Percentiles rank a stretch among this genome's conserved stretches.
These are phyloP conservation scores for Celastrina argiolus DNA, from an alignment of 2,888 invertebrate genomes.

Conservation along the genomic window DNA sequence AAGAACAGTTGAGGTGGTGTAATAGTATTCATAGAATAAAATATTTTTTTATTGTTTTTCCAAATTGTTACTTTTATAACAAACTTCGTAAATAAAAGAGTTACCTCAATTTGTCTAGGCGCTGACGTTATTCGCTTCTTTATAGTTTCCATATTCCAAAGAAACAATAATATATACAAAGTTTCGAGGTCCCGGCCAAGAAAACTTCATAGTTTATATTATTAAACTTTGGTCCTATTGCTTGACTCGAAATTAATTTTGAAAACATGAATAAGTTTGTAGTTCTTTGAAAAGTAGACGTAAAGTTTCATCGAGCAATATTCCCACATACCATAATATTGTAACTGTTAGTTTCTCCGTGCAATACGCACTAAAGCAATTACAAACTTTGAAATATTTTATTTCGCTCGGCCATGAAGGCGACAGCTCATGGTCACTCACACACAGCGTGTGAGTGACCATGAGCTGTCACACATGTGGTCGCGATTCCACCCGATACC, in stretches of 20 bases:
- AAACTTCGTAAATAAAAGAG: background rate
- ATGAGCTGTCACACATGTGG: no score
- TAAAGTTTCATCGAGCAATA: background rate
- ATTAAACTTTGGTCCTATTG: constrained; percentile 8
- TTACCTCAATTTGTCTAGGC: background rate
- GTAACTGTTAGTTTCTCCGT: background rate
- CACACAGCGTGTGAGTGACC: constrained; percentile 92
- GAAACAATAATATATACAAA: constrained; percentile 1
- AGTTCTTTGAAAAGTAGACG: background rate
- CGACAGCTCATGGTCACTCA: constrained; percentile 93
- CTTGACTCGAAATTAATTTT: constrained; percentile 11
- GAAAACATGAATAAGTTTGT: constrained; percentile 9
- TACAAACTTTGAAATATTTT: background rate
- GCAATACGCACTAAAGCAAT: background rate
- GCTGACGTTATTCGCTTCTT: background rate
- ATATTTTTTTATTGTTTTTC: no score
- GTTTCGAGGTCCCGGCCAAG: constrained; percentile 7
- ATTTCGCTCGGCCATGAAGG: constrained; percentile 86
- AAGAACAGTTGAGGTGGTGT: no score
- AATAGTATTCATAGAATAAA: no score
- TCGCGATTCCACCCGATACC: no score
- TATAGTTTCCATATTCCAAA: background rate
- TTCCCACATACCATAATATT: background rate
- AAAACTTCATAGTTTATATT: constrained; percentile 9
- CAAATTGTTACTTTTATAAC: background rate